Evolutionary conservation across 2,797 vertebrate genomes (phyloP).

Genomic region (Phyllotis vaccarum): DNA sequence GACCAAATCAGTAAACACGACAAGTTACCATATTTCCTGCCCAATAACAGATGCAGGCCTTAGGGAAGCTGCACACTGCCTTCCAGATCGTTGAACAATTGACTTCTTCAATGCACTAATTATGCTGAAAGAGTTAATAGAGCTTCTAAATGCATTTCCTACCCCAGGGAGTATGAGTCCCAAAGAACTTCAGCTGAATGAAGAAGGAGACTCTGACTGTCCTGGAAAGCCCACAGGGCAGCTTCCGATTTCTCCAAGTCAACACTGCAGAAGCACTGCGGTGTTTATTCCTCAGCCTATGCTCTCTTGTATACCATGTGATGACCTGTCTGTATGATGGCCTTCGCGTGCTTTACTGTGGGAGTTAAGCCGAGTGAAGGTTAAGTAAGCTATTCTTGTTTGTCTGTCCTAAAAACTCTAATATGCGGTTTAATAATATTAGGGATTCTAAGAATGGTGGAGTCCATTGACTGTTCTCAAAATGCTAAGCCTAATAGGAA

Average conservation of each 20-base stretch:
- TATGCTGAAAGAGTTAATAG: constrained; percentile 75
- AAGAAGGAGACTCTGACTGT: constrained; percentile 14
- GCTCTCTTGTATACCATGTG: neutral
- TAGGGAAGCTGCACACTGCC: constrained; percentile 13
- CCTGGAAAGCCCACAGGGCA: neutral
- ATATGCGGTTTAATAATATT: neutral
- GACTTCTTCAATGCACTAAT: constrained; percentile 57
- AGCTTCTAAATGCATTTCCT: constrained; percentile 30
- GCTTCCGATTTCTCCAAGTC: neutral
- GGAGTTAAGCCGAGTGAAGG: neutral
- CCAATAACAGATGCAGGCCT: constrained; percentile 63
- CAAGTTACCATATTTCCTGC: constrained; percentile 52
- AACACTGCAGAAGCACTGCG: neutral
- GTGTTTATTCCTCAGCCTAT: neutral
- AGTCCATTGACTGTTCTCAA: neutral
- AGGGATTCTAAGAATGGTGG: neutral
- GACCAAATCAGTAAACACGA: constrained; percentile 64
- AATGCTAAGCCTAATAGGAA: neutral
- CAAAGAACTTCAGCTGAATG: neutral
- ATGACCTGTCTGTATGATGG: neutral
- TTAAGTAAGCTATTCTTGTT: neutral
- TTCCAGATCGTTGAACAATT: constrained; percentile 64
- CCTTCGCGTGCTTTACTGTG: neutral
- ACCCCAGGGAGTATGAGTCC: constrained; percentile 6
- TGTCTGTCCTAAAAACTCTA: neutral